phyloP scores from a whole-genome alignment of 2,113 vertebrate species.

The Eidolon helvum region DNA sequence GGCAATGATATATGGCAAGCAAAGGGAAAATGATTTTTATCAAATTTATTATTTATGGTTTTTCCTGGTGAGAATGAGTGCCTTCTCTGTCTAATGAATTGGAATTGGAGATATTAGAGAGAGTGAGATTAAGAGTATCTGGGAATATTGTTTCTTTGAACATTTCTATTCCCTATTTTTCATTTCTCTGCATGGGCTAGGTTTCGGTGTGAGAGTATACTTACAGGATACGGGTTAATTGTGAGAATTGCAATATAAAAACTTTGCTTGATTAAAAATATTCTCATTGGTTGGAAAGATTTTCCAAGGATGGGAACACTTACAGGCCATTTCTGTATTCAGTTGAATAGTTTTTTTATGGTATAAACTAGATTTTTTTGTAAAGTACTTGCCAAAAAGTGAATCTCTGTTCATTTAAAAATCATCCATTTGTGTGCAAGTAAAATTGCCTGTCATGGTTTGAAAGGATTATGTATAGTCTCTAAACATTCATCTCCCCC shows the following conservation, averaged over 20 bases:
- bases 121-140: neutral
- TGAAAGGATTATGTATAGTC: slow-evolving; percentile 72
- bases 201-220: neutral
- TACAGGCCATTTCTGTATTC: slow-evolving; percentile 22
- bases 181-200: neutral
- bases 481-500: slow-evolving; percentile 26
- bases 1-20: neutral
- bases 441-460: slow-evolving; percentile 47
- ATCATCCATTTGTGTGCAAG: slow-evolving; percentile 65
- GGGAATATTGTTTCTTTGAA: neutral
- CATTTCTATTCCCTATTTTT: neutral
- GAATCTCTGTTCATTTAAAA: slow-evolving; percentile 47
- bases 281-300: slow-evolving; percentile 4
- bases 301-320: neutral
- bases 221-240: slow-evolving; percentile 26
- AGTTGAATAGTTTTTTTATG: slow-evolving; percentile 32
- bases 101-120: neutral
- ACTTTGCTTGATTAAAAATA: neutral
- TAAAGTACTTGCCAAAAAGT: slow-evolving; percentile 41
- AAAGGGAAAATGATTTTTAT: neutral
- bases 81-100: neutral
- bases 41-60: neutral
- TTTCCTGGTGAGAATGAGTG: neutral
- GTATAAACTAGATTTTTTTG: slow-evolving; percentile 34
- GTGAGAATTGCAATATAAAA: neutral